Evolutionary conservation across 2,888 invertebrate genomes (phyloP).

Genomic region (Mythimna pallens): DNA sequence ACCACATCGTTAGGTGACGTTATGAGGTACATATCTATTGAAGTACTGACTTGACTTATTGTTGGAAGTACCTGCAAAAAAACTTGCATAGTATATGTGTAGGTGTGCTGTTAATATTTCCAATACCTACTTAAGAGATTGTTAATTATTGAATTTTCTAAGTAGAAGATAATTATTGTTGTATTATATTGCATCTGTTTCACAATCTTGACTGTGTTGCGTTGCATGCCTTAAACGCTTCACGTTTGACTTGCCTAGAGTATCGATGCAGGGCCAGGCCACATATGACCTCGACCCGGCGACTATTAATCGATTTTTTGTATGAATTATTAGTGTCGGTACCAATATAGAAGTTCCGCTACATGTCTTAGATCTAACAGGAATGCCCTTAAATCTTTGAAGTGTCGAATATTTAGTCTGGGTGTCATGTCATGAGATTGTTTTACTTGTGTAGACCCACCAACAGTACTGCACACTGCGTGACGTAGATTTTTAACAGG

Average conservation of each 20-base stretch:
- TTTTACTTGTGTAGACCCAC: not conserved
- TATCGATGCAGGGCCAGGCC: slow-evolving; percentile 39
- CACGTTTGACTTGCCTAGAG: slow-evolving; percentile 24
- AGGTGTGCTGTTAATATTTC: slow-evolving; percentile 51
- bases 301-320: slow-evolving; percentile 34
- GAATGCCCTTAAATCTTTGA: slow-evolving; percentile 37
- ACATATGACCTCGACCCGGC: slow-evolving; percentile 33
- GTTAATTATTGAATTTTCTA: slow-evolving; percentile 50
- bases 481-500: not conserved
- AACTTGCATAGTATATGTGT: slow-evolving; percentile 55
- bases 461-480: slow-evolving; percentile 1
- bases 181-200: slow-evolving; percentile 57
- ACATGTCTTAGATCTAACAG: slow-evolving; percentile 39
- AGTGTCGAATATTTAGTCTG: slow-evolving; percentile 33
- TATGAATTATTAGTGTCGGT: slow-evolving; percentile 38
- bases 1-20: slow-evolving; percentile 18
- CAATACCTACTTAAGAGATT: slow-evolving; percentile 26
- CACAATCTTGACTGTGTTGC: slow-evolving; percentile 44
- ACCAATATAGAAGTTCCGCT: slow-evolving; percentile 31
- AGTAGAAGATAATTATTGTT: slow-evolving; percentile 51
- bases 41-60: slow-evolving; percentile 13
- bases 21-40: slow-evolving; percentile 18
- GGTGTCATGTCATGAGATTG: slow-evolving; percentile 37
- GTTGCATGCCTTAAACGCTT: slow-evolving; percentile 60
- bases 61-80: slow-evolving; percentile 50